Conservation (phyloP, 2,888 invertebrate genomes). For the Notocelia uddmanniana region DNA sequence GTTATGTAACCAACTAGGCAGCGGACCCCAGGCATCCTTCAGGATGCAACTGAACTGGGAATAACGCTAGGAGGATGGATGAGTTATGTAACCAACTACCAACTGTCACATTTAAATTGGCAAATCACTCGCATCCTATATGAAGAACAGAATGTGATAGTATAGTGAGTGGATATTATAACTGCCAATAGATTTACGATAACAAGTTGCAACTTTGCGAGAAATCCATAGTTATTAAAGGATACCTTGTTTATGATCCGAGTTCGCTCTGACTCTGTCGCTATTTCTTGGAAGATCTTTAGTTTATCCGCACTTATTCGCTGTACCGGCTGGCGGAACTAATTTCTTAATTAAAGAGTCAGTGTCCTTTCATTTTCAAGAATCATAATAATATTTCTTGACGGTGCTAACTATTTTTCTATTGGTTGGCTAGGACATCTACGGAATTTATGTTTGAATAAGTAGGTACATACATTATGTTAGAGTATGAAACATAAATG, state of each 20-base stretch:
- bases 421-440: background rate
- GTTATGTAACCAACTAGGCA: too few relatives aligned
- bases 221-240: slow-evolving; percentile 11
- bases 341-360: slow-evolving; percentile 13
- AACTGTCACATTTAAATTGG: too few relatives aligned
- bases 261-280: slow-evolving; percentile 14
- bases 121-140: too few relatives aligned
- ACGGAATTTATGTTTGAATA: background rate
- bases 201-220: slow-evolving; percentile 8
- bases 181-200: background rate
- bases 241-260: slow-evolving; percentile 20
- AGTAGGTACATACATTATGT: too few relatives aligned
- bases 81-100: too few relatives aligned
- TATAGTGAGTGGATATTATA: too few relatives aligned
- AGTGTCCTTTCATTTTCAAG: background rate
- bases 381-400: background rate
- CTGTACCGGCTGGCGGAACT: background rate
- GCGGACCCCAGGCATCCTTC: too few relatives aligned
- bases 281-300: slow-evolving; percentile 20
- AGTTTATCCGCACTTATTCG: slow-evolving; percentile 15
- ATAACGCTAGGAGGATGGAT: too few relatives aligned
- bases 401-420: background rate
- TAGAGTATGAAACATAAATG: too few relatives aligned
- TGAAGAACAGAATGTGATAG: too few relatives aligned
- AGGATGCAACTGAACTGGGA: too few relatives aligned